Conservation (phyloP, 2,888 invertebrate genomes). For the Acheta domesticus region DNA sequence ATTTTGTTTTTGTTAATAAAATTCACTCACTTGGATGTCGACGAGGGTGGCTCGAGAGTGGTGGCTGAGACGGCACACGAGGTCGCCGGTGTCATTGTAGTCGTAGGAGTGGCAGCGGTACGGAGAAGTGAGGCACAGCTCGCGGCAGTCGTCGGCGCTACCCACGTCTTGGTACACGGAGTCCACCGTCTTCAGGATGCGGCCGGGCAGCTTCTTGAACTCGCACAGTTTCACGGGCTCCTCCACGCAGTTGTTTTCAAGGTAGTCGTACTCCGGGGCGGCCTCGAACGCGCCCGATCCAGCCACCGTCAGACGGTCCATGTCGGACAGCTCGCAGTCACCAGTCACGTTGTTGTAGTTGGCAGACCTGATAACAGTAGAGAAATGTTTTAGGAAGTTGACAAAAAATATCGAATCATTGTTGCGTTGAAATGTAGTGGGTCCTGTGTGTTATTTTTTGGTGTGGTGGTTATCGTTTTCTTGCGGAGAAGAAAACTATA, state of each 20-base stretch:
- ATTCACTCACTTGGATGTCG: slow-evolving; percentile 69
- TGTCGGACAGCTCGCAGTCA: slow-evolving; percentile 82
- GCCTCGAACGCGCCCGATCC: slow-evolving; percentile 74
- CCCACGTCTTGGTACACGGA: slow-evolving; percentile 88
- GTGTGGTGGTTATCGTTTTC: not conserved
- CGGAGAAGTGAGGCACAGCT: slow-evolving; percentile 82
- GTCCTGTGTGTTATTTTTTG: no score
- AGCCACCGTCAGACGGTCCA: slow-evolving; percentile 86
- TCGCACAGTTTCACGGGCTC: slow-evolving; percentile 93
- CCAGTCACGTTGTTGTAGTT: slow-evolving; percentile 84
- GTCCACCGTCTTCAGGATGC: slow-evolving; percentile 89
- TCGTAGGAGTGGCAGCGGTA: slow-evolving; percentile 92
- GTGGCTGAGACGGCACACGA: slow-evolving; percentile 89
- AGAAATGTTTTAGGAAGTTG: not conserved
- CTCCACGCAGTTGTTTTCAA: slow-evolving; percentile 90
- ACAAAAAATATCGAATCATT: no score
- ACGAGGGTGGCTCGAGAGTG: slow-evolving; percentile 84
- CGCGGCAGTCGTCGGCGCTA: slow-evolving; percentile 81
- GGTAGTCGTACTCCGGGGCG: slow-evolving; percentile 67
- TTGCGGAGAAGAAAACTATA: no score
- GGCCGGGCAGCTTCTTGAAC: slow-evolving; percentile 83
- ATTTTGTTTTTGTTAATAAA: no score
- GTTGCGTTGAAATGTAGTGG: no score
- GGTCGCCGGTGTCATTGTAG: slow-evolving; percentile 88
- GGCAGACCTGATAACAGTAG: slow-evolving; percentile 66